Percentiles rank a stretch among this genome's conserved stretches.
Conservation (phyloP, 2,113 vertebrate genomes). For the Ctenodactylus gundi region DNA sequence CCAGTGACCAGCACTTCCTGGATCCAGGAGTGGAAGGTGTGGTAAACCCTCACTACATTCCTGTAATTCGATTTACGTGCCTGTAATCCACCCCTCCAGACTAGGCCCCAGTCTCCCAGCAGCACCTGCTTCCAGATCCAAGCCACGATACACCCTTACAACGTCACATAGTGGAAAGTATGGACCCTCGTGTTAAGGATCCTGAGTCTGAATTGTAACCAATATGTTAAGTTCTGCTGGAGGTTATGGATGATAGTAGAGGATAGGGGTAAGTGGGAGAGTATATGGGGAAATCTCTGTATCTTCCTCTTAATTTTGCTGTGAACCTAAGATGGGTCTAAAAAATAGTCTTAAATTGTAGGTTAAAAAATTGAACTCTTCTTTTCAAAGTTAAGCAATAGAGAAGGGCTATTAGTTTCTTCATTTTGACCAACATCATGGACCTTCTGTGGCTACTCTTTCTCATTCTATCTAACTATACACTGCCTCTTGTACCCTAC, state of each 20-base stretch:
- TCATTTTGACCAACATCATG: neutral
- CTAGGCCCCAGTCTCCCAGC: no score
- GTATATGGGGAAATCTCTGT: neutral
- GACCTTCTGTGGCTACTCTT: neutral
- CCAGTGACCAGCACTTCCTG: no score
- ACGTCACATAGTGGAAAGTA: no score
- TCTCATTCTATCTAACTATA: neutral
- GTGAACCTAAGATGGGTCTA: neutral
- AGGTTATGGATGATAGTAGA: neutral
- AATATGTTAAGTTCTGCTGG: no score
- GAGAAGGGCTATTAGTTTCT: neutral
- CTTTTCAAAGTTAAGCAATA: neutral
- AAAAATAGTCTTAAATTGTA: neutral
- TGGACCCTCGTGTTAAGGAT: no score
- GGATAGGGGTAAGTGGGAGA: neutral
- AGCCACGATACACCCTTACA: no score
- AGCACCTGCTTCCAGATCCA: no score
- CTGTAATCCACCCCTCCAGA: no score
- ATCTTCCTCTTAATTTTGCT: neutral
- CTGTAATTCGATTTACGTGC: no score
- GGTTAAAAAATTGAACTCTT: neutral
- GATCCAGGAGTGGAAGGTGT: no score
- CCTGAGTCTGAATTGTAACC: neutral
- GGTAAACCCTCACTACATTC: no score
- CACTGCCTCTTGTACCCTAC: neutral